Conservation (phyloP, 1,140 invertebrate genomes). For the Leucophenga varia region DNA sequence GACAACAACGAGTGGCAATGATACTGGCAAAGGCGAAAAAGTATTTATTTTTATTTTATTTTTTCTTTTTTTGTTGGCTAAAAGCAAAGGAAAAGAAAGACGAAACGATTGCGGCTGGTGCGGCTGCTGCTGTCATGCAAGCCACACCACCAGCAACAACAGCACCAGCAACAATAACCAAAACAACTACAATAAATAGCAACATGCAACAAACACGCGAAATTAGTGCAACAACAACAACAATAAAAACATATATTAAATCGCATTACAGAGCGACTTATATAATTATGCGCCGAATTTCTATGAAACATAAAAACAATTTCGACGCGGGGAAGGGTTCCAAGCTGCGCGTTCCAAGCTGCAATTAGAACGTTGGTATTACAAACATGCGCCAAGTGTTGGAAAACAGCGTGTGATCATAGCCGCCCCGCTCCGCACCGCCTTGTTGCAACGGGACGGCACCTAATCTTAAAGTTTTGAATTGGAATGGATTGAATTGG, state of each 20-base stretch:
- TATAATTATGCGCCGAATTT: too few species aligned
- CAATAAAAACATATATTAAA: too few species aligned
- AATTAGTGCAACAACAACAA: slow-evolving; percentile 23
- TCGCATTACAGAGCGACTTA: too few species aligned
- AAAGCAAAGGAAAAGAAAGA: too few species aligned
- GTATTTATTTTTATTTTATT: too few species aligned
- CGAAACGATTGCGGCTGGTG: too few species aligned
- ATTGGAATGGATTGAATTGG: too few species aligned
- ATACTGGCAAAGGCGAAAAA: too few species aligned
- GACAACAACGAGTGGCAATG: slow-evolving; percentile 14
- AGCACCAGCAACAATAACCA: neutral
- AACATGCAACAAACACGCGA: slow-evolving; percentile 33
- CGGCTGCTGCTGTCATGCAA: neutral
- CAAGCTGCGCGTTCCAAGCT: slow-evolving; percentile 5
- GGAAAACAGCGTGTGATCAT: slow-evolving; percentile 6
- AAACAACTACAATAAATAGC: slow-evolving; percentile 20
- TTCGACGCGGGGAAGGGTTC: too few species aligned
- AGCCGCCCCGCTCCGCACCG: neutral
- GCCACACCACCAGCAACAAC: slow-evolving; percentile 17
- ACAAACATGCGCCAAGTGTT: slow-evolving; percentile 3
- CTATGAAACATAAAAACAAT: too few species aligned
- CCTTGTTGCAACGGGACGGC: neutral
- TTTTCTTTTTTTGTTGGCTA: too few species aligned
- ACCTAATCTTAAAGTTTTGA: too few species aligned
- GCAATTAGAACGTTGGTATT: slow-evolving; percentile 18